Percentiles rank a stretch among this genome's conserved stretches.
Conservation (phyloP, 1,140 invertebrate species). For the Nebria ingens region DNA sequence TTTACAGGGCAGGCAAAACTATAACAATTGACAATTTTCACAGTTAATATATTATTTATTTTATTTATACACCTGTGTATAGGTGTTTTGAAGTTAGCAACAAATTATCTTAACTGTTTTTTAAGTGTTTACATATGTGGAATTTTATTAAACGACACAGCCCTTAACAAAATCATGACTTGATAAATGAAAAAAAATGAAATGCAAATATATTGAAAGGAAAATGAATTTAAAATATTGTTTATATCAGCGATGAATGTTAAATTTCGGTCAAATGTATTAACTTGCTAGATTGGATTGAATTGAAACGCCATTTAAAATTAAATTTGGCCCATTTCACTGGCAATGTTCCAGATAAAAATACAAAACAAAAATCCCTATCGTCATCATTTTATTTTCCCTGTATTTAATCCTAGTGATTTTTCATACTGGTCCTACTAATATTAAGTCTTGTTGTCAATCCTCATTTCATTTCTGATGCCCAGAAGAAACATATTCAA, state of each 20-base stretch:
- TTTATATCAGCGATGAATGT: too few species aligned
- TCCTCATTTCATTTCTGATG: not conserved
- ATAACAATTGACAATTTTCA: conserved; percentile 3
- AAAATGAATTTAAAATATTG: not conserved
- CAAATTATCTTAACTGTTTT: too few species aligned
- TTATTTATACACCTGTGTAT: not conserved
- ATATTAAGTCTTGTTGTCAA: conserved; percentile 3
- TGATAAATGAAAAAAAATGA: not conserved
- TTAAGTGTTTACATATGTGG: not conserved
- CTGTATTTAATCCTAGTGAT: not conserved
- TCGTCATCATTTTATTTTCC: not conserved
- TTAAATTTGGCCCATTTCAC: not conserved
- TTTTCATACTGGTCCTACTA: conserved; percentile 6
- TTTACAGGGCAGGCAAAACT: conserved; percentile 4
- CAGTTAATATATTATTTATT: not conserved
- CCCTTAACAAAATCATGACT: not conserved
- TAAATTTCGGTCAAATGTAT: too few species aligned
- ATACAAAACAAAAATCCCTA: not conserved
- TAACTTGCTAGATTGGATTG: too few species aligned
- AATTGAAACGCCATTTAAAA: not conserved
- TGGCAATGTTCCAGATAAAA: not conserved
- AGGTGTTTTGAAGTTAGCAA: too few species aligned
- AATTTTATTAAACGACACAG: not conserved
- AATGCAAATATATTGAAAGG: not conserved
- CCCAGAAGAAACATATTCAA: not conserved